These are phyloP conservation scores for Chloroceryle amazona DNA, from an alignment of 2,797 vertebrate genomes.

Conservation along the genomic window DNA sequence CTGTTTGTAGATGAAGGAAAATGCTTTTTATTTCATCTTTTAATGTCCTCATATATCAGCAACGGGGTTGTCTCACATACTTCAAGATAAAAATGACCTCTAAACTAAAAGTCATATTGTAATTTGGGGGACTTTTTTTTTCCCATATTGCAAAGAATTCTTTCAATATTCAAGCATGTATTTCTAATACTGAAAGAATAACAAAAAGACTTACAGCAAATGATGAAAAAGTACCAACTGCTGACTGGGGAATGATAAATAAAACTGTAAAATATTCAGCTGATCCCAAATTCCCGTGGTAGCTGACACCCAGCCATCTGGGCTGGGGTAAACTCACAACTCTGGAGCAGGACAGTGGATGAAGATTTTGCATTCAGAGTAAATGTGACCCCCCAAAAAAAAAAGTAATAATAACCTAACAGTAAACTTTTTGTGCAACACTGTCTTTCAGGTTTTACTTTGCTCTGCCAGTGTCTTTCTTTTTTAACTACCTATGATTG, in stretches of 20 bases:
- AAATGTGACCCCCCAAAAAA: background rate
- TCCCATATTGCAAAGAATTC: background rate
- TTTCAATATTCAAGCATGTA: background rate
- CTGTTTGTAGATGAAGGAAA: background rate
- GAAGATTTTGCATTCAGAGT: conserved; percentile 17
- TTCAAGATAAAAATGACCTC: background rate
- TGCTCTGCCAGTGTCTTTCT: background rate
- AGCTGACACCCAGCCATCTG: conserved; percentile 64
- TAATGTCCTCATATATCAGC: background rate
- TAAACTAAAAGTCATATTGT: background rate
- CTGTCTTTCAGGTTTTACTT: background rate
- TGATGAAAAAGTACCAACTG: conserved; percentile 48
- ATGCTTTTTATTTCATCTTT: background rate
- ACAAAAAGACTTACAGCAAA: conserved; percentile 46
- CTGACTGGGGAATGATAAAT: conserved; percentile 34
- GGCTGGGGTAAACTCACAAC: conserved; percentile 38
- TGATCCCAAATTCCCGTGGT: conserved; percentile 73
- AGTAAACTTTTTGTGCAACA: background rate
- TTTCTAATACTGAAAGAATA: conserved; percentile 43
- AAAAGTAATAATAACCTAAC: background rate
- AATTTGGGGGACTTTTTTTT: background rate
- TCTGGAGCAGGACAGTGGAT: background rate
- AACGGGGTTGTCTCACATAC: background rate
- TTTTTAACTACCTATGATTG: background rate
- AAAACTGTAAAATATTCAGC: conserved; percentile 67